These are phyloP conservation scores for Cryptocheilus praepositus DNA, from an alignment of 2,888 invertebrate species.

Conservation along the genomic window DNA sequence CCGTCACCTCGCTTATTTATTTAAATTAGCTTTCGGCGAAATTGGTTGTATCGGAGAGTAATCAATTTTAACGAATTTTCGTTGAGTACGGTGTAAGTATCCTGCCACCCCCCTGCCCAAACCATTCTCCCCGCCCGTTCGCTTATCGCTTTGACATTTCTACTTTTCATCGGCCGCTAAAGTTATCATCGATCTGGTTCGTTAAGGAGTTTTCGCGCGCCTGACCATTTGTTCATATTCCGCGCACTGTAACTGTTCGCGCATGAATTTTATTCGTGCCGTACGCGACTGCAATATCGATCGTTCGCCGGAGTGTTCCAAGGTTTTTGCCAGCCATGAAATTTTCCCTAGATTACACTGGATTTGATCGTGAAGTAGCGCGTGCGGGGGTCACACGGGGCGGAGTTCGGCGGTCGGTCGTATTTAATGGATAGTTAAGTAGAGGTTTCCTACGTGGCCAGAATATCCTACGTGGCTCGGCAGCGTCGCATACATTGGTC, in stretches of 20 bases:
- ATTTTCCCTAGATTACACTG: conserved; percentile 58
- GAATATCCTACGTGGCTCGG: conserved; percentile 50
- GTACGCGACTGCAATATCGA: conserved; percentile 31
- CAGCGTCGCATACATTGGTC: conserved; percentile 18
- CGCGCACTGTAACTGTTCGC: too few relatives aligned
- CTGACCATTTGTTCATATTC: too few relatives aligned
- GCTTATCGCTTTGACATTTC: too few relatives aligned
- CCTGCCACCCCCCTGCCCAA: too few relatives aligned
- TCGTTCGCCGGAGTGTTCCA: conserved; percentile 36
- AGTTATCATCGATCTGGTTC: too few relatives aligned
- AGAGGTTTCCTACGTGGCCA: conserved; percentile 67
- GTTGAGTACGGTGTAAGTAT: neutral
- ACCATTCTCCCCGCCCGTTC: too few relatives aligned
- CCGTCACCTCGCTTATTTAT: neutral
- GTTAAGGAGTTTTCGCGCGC: too few relatives aligned
- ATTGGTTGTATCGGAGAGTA: neutral
- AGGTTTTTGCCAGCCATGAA: conserved; percentile 48
- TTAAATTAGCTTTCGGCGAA: neutral
- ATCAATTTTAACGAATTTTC: conserved; percentile 4
- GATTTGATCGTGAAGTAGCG: conserved; percentile 39
- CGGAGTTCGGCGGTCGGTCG: conserved; percentile 52
- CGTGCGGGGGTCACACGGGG: conserved; percentile 32
- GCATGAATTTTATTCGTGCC: too few relatives aligned
- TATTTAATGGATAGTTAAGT: conserved; percentile 72
- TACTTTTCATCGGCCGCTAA: too few relatives aligned